phyloP scores from a whole-genome alignment of 37 sponge, comb jelly and placozoan genomes.

The Lycopodina hypogea region DNA sequence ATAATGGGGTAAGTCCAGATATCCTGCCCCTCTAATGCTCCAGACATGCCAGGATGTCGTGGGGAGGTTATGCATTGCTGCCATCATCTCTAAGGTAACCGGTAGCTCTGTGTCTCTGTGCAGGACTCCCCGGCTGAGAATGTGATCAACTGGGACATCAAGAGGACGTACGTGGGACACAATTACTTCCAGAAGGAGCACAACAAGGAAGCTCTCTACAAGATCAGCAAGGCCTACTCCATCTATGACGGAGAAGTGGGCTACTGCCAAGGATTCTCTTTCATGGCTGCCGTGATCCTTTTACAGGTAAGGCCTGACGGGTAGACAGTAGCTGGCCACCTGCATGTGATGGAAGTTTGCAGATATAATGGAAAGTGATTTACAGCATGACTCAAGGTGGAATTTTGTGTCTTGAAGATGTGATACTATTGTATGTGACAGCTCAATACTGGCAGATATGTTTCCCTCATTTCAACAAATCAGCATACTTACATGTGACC shows the following conservation, averaged over 20 bases:
- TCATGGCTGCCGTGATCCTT: conserved; percentile 91
- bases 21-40: no score
- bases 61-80: no score
- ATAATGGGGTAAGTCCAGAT: no score
- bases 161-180: conserved; percentile 91
- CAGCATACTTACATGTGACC: no score
- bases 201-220: conserved; percentile 68
- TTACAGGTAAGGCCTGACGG: conserved; percentile 87
- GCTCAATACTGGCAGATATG: no score
- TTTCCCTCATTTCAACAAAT: no score
- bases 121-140: conserved; percentile 86
- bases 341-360: neutral
- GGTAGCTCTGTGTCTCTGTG: no score
- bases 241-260: conserved; percentile 93
- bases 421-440: no score
- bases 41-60: no score
- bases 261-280: conserved; percentile 97
- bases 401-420: no score
- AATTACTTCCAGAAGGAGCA: conserved; percentile 73
- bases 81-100: no score
- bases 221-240: conserved; percentile 94
- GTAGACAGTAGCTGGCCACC: neutral
- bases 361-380: neutral
- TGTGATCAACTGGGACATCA: conserved; percentile 91
- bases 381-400: no score